A percentile compares a stretch with the other conserved stretches of the same genome.
phyloP scores from a whole-genome alignment of 2,797 vertebrate species.

The Etheostoma perlongum region DNA sequence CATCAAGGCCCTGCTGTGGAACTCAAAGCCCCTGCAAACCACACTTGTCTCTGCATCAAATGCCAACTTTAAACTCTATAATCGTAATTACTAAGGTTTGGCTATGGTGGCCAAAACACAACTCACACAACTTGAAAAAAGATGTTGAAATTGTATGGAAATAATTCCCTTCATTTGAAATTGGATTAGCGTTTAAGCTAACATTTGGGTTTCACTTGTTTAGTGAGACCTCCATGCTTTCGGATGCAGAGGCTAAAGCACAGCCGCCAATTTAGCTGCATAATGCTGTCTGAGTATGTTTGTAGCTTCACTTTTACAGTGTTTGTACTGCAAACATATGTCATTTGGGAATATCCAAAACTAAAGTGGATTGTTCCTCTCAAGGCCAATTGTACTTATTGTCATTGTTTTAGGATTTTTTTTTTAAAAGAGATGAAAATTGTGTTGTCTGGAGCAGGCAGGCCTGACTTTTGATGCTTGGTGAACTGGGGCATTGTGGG shows the following conservation, averaged over 20 bases:
- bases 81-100: constrained; percentile 68
- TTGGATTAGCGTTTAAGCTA: constrained; percentile 76
- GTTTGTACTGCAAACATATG: not conserved
- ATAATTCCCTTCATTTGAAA: constrained; percentile 64
- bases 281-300: constrained; percentile 39
- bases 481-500: constrained; percentile 54
- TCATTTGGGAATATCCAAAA: not conserved
- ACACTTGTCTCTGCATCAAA: constrained; percentile 69
- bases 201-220: constrained; percentile 81
- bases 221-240: constrained; percentile 72
- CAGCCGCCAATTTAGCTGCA: constrained; percentile 46
- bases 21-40: constrained; percentile 27
- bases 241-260: constrained; percentile 31
- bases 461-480: constrained; percentile 32
- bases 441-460: constrained; percentile 9
- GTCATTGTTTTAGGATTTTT: not conserved
- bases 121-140: not conserved
- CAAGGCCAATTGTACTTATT: not conserved
- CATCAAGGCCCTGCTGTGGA: constrained; percentile 9
- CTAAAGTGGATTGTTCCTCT: not conserved
- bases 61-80: constrained; percentile 49
- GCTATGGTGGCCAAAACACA: constrained; percentile 48
- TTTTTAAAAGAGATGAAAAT: not conserved
- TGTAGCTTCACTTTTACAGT: not conserved
- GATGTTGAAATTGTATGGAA: constrained; percentile 61